phyloP scores from a whole-genome alignment of 2,888 invertebrate species.

The Calameuta filiformis region DNA sequence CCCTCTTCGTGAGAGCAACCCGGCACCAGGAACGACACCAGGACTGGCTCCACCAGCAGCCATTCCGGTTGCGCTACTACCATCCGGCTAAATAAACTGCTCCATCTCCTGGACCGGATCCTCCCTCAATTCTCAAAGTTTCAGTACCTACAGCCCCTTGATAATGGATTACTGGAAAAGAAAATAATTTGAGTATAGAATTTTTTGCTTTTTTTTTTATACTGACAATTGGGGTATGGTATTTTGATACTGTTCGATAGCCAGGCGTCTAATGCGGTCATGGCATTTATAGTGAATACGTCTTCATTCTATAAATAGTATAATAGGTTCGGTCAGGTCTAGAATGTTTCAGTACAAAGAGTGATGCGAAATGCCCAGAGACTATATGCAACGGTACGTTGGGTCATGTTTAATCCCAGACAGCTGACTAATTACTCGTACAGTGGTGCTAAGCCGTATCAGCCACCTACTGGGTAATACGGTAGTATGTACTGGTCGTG shows the following conservation, averaged over 20 bases:
- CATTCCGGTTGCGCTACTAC: background rate
- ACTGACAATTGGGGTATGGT: background rate
- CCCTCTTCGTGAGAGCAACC: constrained; percentile 8
- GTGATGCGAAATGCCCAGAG: background rate
- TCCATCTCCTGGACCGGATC: background rate
- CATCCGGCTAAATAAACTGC: background rate
- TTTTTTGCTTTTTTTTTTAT: background rate
- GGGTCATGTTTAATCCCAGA: background rate
- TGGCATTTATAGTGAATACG: background rate
- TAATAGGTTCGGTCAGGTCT: no score
- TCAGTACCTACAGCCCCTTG: background rate
- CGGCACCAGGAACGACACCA: background rate
- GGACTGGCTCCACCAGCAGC: background rate
- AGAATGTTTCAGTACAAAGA: background rate
- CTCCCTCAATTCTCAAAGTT: background rate
- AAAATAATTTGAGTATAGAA: background rate
- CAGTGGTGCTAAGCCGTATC: background rate
- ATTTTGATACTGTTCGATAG: background rate
- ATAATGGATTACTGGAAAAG: background rate
- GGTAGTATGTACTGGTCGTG: background rate
- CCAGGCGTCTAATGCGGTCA: background rate
- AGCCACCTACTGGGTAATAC: background rate
- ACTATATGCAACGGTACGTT: background rate
- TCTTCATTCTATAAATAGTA: background rate
- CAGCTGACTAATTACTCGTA: background rate